These are phyloP conservation scores for Hyposmocoma kahamanoa DNA, from an alignment of 1,140 invertebrate species.

Conservation along the genomic window DNA sequence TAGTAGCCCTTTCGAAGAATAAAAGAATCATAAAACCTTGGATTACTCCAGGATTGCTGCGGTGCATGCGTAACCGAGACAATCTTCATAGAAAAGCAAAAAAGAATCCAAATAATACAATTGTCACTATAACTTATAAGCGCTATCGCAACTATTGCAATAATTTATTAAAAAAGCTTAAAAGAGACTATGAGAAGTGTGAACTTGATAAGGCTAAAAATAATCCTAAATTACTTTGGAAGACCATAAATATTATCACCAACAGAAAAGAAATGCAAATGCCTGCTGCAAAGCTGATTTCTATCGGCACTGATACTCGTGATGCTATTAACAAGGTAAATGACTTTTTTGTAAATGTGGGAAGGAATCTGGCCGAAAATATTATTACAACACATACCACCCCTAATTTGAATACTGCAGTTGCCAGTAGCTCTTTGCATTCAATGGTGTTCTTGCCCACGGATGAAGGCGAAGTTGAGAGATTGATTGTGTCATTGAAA, in stretches of 20 bases:
- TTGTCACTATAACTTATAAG: constrained; percentile 1
- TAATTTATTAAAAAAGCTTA: constrained; percentile 3
- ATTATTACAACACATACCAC: neutral
- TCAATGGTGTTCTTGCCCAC: neutral
- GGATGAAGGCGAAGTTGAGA: neutral
- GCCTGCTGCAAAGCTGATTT: neutral
- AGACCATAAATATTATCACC: neutral
- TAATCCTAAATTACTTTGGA: constrained; percentile 1
- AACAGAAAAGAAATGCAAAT: neutral
- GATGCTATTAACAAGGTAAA: neutral
- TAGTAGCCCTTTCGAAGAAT: neutral
- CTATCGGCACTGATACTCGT: neutral
- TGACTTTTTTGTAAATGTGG: neutral
- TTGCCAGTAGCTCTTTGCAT: neutral
- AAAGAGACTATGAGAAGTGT: constrained; percentile 1
- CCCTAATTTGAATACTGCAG: neutral
- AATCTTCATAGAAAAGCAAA: neutral
- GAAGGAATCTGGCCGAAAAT: neutral
- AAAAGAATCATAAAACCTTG: constrained; percentile 5
- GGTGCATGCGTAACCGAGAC: neutral
- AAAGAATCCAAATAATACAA: neutral
- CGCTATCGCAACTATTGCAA: constrained; percentile 7
- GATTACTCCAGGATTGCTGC: neutral
- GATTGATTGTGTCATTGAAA: neutral
- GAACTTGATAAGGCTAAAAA: neutral